A percentile compares a stretch with the other conserved stretches of the same genome.
These are phyloP conservation scores for Phytoseiulus persimilis DNA, from an alignment of 2,888 invertebrate genomes.

Conservation along the genomic window DNA sequence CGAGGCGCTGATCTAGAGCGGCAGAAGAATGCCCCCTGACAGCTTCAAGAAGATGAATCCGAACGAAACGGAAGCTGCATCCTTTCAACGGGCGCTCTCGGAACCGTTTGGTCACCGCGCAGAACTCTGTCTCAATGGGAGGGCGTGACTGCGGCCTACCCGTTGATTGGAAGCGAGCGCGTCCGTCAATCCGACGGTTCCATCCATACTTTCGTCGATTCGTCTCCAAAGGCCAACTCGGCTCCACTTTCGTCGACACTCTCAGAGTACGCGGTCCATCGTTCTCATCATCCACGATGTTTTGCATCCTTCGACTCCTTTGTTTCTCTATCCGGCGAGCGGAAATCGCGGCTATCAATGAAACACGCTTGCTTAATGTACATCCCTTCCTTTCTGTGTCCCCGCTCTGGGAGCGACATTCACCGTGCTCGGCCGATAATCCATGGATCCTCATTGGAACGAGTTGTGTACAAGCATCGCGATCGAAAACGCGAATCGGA, in stretches of 20 bases:
- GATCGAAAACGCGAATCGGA: background rate
- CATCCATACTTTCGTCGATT: background rate
- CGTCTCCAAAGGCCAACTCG: background rate
- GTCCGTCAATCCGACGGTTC: background rate
- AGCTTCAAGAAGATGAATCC: background rate
- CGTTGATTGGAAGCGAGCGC: background rate
- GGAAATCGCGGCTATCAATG: background rate
- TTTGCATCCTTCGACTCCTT: background rate
- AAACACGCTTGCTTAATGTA: background rate
- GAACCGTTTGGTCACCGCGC: background rate
- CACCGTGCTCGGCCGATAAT: background rate
- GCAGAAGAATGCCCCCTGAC: background rate
- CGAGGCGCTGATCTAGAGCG: background rate
- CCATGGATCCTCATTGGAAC: background rate
- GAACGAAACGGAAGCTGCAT: background rate
- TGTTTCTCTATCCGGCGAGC: background rate
- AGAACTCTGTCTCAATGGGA: background rate
- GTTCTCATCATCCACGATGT: background rate
- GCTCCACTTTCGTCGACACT: background rate
- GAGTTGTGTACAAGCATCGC: background rate
- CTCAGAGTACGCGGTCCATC: background rate
- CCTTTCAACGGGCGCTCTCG: background rate
- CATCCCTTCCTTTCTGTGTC: background rate
- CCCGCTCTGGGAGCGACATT: background rate
- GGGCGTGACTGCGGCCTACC: background rate